Base-by-base conservation (phyloP, 2,888 invertebrate genomes). In the Cheilosia vulpina region DNA sequence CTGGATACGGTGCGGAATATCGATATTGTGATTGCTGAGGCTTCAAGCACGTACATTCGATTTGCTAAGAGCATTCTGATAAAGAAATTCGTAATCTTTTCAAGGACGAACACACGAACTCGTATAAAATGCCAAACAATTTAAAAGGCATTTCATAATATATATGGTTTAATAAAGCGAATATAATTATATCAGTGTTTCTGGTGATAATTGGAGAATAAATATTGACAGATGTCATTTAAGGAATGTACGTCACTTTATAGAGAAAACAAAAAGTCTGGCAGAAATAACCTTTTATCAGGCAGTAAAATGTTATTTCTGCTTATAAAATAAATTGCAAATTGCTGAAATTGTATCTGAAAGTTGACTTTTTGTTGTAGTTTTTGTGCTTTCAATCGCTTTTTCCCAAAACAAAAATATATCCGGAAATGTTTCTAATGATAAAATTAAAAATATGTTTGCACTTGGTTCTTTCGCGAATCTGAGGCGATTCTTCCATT, bases 41-140 rank as follows among this genome's bases (percentile, higher is more conserved):
- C 7, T 31, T 7, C 47, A 58, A 58, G 24, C 24, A 24, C 2
- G 2, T 41, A 15, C 15, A 52, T 15, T 13, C 21, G 13, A 34
- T 17, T 31, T 15, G 27, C 19, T 52, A 43, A 41, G 9, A 38
- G 34, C 52, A 43, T 57, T 71, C 24, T 50, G 52, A 52, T 52
- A 72, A 72, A 19, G 27, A 52, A 43, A 52, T 52, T 19, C 41
- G 47, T 72, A 62, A 60, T 62, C 60, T 50, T 60, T 41, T 27
- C 50, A 27, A 52, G 27, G 31, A 15, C 31, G 52, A 13, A 52
- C 50, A 27, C 43, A 47, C 27, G 6, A 9, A 34, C 31, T n/a
- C 43, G 43, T 13, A 43, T 43, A 43, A 15, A 43, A 21, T 15
- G 43, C 4, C 17, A 9, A 24, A 9, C 21, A 9, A 52, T 4